Percentiles rank a stretch among this genome's conserved stretches.
These are phyloP conservation scores for Andrena dorsata DNA, from an alignment of 2,888 invertebrate genomes.

Conservation along the genomic window DNA sequence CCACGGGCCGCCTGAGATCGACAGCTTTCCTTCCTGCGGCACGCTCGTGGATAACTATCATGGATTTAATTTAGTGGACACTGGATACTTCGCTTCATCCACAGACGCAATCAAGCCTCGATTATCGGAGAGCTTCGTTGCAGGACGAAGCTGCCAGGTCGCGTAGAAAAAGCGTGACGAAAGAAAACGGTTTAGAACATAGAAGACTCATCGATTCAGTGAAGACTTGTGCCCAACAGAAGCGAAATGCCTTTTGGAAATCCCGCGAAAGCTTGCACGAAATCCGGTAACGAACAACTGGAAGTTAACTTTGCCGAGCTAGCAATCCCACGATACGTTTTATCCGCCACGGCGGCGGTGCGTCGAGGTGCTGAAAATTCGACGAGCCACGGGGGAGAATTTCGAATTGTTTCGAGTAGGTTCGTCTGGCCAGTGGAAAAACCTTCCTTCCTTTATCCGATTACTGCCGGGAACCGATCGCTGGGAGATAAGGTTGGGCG, in stretches of 20 bases:
- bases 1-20: slow-evolving; percentile 21
- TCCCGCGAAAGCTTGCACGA: background rate
- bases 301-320: background rate
- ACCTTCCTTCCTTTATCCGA: slow-evolving; percentile 22
- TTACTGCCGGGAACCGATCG: slow-evolving; percentile 16
- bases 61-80: background rate
- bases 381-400: slow-evolving; percentile 1
- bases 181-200: no score
- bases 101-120: no score
- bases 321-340: background rate
- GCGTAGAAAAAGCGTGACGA: no score
- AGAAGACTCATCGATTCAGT: background rate
- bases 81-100: no score
- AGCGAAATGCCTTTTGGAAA: background rate
- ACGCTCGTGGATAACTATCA: slow-evolving; percentile 11
- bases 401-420: slow-evolving; percentile 4
- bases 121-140: no score
- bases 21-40: background rate
- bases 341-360: background rate
- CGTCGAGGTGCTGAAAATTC: slow-evolving; percentile 1
- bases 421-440: slow-evolving; percentile 17
- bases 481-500: slow-evolving; percentile 35
- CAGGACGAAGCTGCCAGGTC: no score
- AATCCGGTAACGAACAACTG: background rate
- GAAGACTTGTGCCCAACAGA: background rate